Evolutionary conservation across 2,113 vertebrate species (phyloP), one percentile per base, ranked within the genome.

Genomic region (Colius striatus): DNA sequence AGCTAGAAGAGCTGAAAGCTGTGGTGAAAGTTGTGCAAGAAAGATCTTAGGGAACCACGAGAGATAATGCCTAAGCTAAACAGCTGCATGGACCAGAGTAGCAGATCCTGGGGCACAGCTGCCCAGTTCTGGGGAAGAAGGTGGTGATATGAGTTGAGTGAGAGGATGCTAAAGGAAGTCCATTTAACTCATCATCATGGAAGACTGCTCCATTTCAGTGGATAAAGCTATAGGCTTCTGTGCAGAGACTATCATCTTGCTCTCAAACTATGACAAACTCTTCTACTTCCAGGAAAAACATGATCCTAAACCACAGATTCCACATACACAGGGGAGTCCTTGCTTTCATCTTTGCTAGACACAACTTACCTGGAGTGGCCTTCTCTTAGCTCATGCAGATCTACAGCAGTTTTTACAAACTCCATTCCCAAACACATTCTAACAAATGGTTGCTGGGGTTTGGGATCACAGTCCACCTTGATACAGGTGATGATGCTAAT

Each of bases 371-470:
- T 57, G 27, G 8, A 18, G 8, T 57, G 16, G 10, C 10, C 11
- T 4, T 9, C 5, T 47, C 48, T 62, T 41, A 50, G 6, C 1
- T 0, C 32, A 11, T 20, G 66, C 36, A 72, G 22, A 10, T 7
- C 18, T 16, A 34, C 1, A 80, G 16, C 16, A 58, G 23, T 7
- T 67, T 73, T 66, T n/a, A 20, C 0, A 2, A 77, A 47, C 22
- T 27, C 13, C 23, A 20, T 4, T 65, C 26, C 23, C 50, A 83
- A 63, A 11, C 6, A 26, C 0, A 0, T 67, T 74, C n/a, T 18
- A 13, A 25, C 16, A 51, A 45, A 27, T 2, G 18, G 11, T 27
- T 2, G 0, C 0, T 45, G 25, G 4, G 3, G 2, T 36, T 62
- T 54, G 25, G 41, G 29, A 32, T 8, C 7, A 7, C 32, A 54